These are phyloP conservation scores for Lampropteryx suffumata DNA, from an alignment of 2,888 invertebrate species.

Conservation along the genomic window DNA sequence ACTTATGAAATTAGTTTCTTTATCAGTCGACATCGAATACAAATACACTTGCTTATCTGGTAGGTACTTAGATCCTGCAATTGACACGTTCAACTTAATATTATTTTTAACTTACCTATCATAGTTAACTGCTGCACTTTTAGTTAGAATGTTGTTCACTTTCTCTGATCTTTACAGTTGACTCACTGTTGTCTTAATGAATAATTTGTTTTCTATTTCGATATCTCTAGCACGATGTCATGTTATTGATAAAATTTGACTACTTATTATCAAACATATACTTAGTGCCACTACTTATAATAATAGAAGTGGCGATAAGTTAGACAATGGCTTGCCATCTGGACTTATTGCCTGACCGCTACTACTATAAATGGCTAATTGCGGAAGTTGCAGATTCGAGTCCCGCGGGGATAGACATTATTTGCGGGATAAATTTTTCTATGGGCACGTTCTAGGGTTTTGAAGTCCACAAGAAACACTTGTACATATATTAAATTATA, in stretches of 20 bases:
- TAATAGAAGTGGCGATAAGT: conserved; percentile 16
- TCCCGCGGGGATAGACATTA: conserved; percentile 40
- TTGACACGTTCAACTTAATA: no score
- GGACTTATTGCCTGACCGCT: conserved; percentile 19
- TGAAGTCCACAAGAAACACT: no score
- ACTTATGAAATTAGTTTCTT: conserved; percentile 47
- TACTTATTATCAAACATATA: conserved; percentile 24
- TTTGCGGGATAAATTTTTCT: neutral
- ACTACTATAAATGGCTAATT: conserved; percentile 38
- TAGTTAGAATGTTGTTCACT: conserved; percentile 1
- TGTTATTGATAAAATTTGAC: conserved; percentile 28
- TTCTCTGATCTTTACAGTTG: conserved; percentile 10
- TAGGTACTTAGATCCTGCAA: conserved; percentile 47
- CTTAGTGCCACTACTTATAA: conserved; percentile 1
- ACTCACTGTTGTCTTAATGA: conserved; percentile 21
- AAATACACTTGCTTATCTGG: conserved; percentile 57
- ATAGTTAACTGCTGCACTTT: neutral
- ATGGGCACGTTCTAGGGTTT: no score
- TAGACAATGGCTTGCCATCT: conserved; percentile 23
- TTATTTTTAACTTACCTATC: neutral
- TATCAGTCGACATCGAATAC: conserved; percentile 61
- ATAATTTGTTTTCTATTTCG: conserved; percentile 38
- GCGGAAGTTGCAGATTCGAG: conserved; percentile 59
- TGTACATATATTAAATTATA: no score
- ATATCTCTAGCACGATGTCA: conserved; percentile 23